phyloP scores from a whole-genome alignment of 2,113 vertebrate species.

The Picathartes gymnocephalus region DNA sequence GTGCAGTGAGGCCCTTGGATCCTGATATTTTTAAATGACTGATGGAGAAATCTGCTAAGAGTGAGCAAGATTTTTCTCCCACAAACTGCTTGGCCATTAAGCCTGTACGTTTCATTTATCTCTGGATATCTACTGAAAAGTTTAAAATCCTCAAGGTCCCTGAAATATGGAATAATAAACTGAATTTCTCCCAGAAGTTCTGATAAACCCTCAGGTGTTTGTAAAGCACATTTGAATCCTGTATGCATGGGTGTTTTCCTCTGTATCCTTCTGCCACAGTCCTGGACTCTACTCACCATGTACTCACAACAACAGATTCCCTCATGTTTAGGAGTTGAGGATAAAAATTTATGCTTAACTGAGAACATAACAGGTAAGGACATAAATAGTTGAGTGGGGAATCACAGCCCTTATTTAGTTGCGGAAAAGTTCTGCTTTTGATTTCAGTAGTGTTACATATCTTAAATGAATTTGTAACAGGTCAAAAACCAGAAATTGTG shows the following conservation, averaged over 20 bases:
- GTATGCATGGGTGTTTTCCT: neutral
- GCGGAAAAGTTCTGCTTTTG: neutral
- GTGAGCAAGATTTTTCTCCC: neutral
- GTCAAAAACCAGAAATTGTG: neutral
- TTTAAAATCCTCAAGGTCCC: neutral
- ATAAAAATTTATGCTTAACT: neutral
- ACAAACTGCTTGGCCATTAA: neutral
- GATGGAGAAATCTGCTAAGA: neutral
- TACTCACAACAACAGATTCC: neutral
- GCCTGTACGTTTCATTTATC: neutral
- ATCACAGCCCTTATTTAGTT: neutral
- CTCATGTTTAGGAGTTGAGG: neutral
- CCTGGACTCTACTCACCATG: neutral
- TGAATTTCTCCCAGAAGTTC: neutral
- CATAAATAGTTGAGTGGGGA: neutral
- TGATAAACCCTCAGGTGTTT: neutral
- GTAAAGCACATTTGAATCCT: neutral
- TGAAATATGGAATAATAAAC: neutral
- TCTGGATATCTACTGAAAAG: neutral
- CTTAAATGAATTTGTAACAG: neutral
- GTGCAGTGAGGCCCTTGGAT: neutral
- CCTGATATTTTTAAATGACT: neutral
- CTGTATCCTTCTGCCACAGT: neutral
- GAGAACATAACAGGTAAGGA: neutral
- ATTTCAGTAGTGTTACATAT: neutral